These are phyloP conservation scores for Mythimna impura DNA, from an alignment of 2,888 invertebrate genomes.

Conservation along the genomic window DNA sequence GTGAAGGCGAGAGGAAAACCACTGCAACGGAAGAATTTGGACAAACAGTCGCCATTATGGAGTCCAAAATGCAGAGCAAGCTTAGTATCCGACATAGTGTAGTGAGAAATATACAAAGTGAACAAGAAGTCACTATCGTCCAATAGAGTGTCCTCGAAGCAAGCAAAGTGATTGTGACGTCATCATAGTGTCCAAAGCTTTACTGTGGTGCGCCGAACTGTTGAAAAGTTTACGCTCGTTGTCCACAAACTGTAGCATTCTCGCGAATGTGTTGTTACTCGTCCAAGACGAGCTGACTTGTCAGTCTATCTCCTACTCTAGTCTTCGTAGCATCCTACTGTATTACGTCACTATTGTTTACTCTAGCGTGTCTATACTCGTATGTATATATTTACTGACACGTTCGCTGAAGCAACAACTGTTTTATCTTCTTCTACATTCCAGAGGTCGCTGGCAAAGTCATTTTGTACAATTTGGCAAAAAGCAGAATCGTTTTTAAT, in stretches of 20 bases:
- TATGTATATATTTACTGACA: constrained; percentile 59
- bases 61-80: constrained; percentile 42
- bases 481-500: too few species aligned
- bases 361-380: constrained; percentile 72
- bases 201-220: constrained; percentile 39
- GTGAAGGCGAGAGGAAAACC: neutral
- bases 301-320: constrained; percentile 69
- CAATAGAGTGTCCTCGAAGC: constrained; percentile 55
- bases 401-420: constrained; percentile 51
- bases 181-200: constrained; percentile 45
- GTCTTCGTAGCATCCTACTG: constrained; percentile 80
- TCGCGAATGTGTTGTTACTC: constrained; percentile 59
- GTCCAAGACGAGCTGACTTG: constrained; percentile 65
- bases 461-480: neutral
- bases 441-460: constrained; percentile 14
- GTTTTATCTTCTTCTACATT: constrained; percentile 3
- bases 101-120: constrained; percentile 20
- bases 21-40: constrained; percentile 10
- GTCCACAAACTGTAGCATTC: constrained; percentile 59
- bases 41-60: constrained; percentile 26
- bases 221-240: constrained; percentile 39
- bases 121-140: constrained; percentile 20
- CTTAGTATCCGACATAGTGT: constrained; percentile 11
- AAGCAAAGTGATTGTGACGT: constrained; percentile 55
- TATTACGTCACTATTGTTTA: constrained; percentile 73